A percentile compares a stretch with the other conserved stretches of the same genome.
Evolutionary conservation across 1,140 invertebrate species (phyloP).

Genomic region (Portunus trituberculatus): DNA sequence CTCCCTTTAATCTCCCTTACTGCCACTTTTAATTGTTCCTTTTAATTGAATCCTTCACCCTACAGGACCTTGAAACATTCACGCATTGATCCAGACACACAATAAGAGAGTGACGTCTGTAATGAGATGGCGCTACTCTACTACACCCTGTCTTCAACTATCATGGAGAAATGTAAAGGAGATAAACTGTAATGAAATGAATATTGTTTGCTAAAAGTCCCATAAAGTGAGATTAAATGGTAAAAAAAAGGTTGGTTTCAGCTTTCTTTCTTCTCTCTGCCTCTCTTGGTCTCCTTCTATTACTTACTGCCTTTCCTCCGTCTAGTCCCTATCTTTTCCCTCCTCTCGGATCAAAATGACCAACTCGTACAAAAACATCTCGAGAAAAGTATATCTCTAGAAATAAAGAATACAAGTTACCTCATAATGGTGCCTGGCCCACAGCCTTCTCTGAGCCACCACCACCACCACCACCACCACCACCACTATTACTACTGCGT

Average conservation of each 20-base stretch:
- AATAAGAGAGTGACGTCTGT: too few species aligned
- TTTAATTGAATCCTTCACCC: not conserved
- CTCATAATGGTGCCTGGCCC: not conserved
- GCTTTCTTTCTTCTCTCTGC: not conserved
- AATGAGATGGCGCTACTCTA: too few species aligned
- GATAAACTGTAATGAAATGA: too few species aligned
- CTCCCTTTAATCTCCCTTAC: too few species aligned
- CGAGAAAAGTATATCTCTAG: not conserved
- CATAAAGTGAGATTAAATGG: not conserved
- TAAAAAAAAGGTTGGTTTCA: not conserved
- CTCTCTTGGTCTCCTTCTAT: not conserved
- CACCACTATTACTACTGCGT: not conserved
- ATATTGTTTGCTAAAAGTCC: not conserved
- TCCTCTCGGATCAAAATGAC: not conserved
- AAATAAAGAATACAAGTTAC: not conserved
- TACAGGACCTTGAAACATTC: too few species aligned
- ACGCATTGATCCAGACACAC: too few species aligned
- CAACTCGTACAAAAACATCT: not conserved
- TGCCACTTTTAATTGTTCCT: not conserved
- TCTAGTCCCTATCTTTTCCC: not conserved
- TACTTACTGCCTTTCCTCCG: not conserved
- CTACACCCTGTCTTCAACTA: too few species aligned
- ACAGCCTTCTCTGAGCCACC: not conserved
- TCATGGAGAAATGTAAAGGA: too few species aligned
- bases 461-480: constrained; percentile 4